Evolutionary conservation across 2,113 vertebrate species (phyloP).

Genomic region (crab-eating macaque (Macaca fascicularis)): DNA sequence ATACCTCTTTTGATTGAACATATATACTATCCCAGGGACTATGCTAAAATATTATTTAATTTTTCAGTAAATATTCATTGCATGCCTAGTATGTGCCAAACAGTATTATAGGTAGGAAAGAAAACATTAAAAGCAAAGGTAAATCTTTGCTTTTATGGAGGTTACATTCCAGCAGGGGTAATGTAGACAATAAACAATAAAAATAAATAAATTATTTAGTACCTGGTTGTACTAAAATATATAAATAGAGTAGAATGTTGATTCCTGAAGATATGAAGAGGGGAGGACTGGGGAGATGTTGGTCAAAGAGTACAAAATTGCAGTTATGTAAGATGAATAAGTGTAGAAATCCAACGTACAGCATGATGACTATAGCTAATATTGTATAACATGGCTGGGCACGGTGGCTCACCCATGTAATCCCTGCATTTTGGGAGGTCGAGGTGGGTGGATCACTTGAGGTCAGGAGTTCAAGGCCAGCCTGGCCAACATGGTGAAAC

Average conservation of each 20-base stretch:
- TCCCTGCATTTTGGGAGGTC: no score
- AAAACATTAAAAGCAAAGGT: not conserved
- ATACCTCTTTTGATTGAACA: not conserved
- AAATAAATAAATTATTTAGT: not conserved
- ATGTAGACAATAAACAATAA: not conserved
- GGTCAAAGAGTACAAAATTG: not conserved
- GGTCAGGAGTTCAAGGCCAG: no score
- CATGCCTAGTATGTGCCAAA: not conserved
- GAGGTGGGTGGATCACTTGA: no score
- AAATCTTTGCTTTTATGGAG: not conserved
- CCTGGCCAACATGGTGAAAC: no score
- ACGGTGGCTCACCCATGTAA: no score
- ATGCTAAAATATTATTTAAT: not conserved
- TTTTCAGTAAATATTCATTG: not conserved
- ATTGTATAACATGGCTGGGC: not conserved
- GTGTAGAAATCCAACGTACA: not conserved
- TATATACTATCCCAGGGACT: not conserved
- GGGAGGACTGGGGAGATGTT: not conserved
- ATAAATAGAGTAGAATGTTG: not conserved
- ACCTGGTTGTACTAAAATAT: not conserved
- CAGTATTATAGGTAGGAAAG: not conserved
- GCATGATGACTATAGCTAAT: not conserved
- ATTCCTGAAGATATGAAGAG: not conserved
- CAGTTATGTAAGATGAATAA: not conserved
- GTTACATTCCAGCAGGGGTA: not conserved